Conservation (phyloP, 1,140 invertebrate genomes). For the Bombus turneri region DNA sequence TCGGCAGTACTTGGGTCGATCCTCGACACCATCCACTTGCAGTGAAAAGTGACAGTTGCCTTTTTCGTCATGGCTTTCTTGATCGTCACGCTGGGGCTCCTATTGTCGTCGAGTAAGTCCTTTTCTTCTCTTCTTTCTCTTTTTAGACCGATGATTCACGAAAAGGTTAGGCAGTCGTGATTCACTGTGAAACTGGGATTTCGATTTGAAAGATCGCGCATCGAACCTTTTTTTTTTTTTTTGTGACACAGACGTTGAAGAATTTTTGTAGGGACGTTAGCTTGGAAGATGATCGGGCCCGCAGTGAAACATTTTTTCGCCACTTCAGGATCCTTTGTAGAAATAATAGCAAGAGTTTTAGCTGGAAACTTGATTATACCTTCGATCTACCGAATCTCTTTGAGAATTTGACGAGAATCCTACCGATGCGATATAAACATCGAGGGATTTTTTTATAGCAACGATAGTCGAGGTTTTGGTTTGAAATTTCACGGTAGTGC, state of each 20-base stretch:
- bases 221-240: background rate
- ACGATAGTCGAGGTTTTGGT: background rate
- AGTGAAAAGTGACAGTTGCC: constrained; percentile 21
- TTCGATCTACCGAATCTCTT: background rate
- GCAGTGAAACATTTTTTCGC: background rate
- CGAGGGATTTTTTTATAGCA: background rate
- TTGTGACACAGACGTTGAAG: background rate
- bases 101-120: constrained; percentile 48
- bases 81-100: constrained; percentile 15
- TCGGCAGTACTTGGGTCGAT: background rate
- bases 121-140: background rate
- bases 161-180: background rate
- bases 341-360: background rate
- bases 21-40: background rate
- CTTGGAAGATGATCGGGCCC: background rate
- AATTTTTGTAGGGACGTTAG: background rate
- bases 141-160: background rate
- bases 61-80: constrained; percentile 29
- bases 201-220: too few species aligned
- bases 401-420: background rate
- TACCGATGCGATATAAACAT: background rate
- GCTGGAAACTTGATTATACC: too few species aligned
- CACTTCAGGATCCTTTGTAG: background rate
- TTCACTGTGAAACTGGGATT: background rate
- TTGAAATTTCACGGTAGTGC: background rate